Evolutionary conservation across 2,888 invertebrate genomes (phyloP).

Genomic region (Conops quadrifasciatus): DNA sequence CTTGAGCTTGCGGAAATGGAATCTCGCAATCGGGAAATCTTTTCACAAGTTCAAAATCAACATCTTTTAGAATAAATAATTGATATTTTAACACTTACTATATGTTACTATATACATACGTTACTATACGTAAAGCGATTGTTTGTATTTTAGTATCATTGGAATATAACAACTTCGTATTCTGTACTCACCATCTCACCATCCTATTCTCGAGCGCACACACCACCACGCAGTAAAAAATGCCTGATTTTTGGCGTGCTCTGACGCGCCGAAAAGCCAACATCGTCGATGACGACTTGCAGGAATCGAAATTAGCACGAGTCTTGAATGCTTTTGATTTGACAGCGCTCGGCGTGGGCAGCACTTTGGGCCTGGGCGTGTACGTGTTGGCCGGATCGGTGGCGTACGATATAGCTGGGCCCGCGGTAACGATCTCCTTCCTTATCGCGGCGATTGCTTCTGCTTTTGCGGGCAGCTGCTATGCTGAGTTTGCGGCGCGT

Average conservation of each 20-base stretch:
- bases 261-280: constrained; percentile 58
- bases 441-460: constrained; percentile 92
- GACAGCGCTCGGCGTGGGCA: constrained; percentile 86
- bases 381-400: constrained; percentile 93
- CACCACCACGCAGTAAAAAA: neutral
- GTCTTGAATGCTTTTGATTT: constrained; percentile 85
- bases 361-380: constrained; percentile 93
- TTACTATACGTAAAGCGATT: too few relatives aligned
- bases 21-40: too few relatives aligned
- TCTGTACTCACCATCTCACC: too few relatives aligned
- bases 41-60: too few relatives aligned
- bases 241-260: constrained; percentile 54
- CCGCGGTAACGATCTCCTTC: constrained; percentile 90
- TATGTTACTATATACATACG: too few relatives aligned
- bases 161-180: neutral
- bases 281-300: constrained; percentile 44
- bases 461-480: constrained; percentile 85
- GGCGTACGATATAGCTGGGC: constrained; percentile 86
- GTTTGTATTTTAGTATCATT: too few relatives aligned
- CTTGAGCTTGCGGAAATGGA: too few relatives aligned
- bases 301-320: constrained; percentile 68
- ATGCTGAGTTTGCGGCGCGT: constrained; percentile 82
- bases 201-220: neutral
- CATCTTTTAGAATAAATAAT: too few relatives aligned
- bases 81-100: too few relatives aligned